Conservation (phyloP, 2,113 vertebrate species). For the Crotalus viridis region DNA sequence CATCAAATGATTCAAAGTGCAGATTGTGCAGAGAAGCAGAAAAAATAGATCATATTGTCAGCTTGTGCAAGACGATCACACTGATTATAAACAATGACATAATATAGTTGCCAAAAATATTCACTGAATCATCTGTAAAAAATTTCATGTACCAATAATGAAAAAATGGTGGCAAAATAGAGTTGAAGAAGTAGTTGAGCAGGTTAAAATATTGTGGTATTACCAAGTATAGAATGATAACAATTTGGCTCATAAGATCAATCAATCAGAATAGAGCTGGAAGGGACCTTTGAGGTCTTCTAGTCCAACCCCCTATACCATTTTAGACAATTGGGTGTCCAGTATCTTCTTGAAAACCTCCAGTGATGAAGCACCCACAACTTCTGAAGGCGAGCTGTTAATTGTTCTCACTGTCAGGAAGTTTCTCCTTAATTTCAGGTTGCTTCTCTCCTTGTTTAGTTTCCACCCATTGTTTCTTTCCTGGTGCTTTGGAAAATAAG, state of each 20-base stretch:
- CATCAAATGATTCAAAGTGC: background rate
- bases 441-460: no score
- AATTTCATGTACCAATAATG: background rate
- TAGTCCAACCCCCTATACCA: no score
- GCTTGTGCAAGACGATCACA: background rate
- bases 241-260: background rate
- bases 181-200: background rate
- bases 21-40: background rate
- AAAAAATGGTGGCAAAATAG: background rate
- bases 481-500: no score
- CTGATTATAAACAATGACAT: background rate
- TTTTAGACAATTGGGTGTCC: no score
- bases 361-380: no score
- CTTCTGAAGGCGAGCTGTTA: no score
- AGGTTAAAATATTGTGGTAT: background rate
- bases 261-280: no score
- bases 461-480: no score
- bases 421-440: no score
- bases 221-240: background rate
- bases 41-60: background rate
- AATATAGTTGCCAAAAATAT: background rate
- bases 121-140: background rate
- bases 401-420: no score
- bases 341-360: no score
- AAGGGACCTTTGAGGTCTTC: no score